Evolutionary conservation across 2,888 invertebrate species (phyloP).

Genomic region (Oxyscelio sp.): DNA sequence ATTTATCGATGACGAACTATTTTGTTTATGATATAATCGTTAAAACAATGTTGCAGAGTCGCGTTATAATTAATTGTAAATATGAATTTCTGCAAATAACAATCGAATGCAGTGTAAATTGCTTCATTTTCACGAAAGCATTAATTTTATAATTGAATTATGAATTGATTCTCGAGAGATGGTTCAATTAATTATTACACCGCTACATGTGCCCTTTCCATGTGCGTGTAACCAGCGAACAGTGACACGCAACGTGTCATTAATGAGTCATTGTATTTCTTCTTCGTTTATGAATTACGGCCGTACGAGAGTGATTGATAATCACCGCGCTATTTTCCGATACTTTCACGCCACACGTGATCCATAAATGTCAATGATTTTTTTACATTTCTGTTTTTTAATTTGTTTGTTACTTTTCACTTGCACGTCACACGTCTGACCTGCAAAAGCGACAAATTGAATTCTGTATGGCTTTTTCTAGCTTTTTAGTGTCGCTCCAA

Average conservation of each 20-base stretch:
- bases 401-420: background rate
- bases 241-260: constrained; percentile 54
- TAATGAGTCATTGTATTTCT: constrained; percentile 50
- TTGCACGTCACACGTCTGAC: too few species aligned
- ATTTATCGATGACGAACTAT: too few species aligned
- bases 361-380: constrained; percentile 11
- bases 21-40: background rate
- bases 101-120: constrained; percentile 20
- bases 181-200: constrained; percentile 52
- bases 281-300: constrained; percentile 34
- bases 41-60: background rate
- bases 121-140: constrained; percentile 28
- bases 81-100: background rate
- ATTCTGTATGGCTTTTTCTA: background rate
- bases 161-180: constrained; percentile 48
- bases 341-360: constrained; percentile 7
- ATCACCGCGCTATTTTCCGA: constrained; percentile 27
- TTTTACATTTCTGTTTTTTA: background rate
- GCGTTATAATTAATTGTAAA: constrained; percentile 12
- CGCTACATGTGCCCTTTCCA: constrained; percentile 18
- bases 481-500: background rate
- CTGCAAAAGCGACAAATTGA: too few species aligned
- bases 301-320: constrained; percentile 21
- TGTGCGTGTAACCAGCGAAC: constrained; percentile 35
- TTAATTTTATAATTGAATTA: constrained; percentile 55